These are phyloP conservation scores for Irena cyanogastra DNA, from an alignment of 2,113 vertebrate genomes.

Conservation along the genomic window DNA sequence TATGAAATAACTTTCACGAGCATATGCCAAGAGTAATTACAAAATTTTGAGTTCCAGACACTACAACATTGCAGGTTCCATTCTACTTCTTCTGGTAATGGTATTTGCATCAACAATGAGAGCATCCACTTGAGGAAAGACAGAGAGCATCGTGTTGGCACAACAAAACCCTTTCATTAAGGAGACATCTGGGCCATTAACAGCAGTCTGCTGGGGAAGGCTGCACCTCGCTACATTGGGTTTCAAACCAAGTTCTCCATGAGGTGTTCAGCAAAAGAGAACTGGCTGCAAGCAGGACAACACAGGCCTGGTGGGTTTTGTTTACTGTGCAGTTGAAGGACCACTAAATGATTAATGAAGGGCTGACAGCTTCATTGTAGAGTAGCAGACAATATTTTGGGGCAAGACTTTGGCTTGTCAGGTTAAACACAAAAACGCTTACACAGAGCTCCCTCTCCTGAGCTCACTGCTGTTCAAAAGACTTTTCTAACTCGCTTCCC, in stretches of 20 bases:
- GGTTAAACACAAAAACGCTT: background rate
- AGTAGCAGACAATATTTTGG: background rate
- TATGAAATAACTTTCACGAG: background rate
- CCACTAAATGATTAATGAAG: constrained; percentile 15
- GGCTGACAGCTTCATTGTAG: background rate
- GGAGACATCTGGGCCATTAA: background rate
- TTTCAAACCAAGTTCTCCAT: constrained; percentile 49
- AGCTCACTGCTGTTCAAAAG: background rate
- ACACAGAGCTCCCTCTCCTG: background rate
- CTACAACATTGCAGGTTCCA: background rate
- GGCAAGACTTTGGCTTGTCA: background rate
- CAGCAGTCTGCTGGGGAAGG: background rate
- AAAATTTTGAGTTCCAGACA: background rate
- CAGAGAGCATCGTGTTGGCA: background rate
- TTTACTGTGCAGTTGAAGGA: background rate
- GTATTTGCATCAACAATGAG: background rate
- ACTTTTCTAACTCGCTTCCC: background rate
- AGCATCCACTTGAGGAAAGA: background rate
- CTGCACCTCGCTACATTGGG: background rate
- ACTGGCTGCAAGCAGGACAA: background rate
- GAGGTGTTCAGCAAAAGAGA: constrained; percentile 31
- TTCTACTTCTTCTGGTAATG: background rate
- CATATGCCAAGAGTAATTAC: background rate
- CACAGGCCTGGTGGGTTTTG: background rate
- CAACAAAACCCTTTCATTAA: constrained; percentile 13